Conservation (phyloP, 2,113 vertebrate species). For the Pomatorhinus ruficollis region DNA sequence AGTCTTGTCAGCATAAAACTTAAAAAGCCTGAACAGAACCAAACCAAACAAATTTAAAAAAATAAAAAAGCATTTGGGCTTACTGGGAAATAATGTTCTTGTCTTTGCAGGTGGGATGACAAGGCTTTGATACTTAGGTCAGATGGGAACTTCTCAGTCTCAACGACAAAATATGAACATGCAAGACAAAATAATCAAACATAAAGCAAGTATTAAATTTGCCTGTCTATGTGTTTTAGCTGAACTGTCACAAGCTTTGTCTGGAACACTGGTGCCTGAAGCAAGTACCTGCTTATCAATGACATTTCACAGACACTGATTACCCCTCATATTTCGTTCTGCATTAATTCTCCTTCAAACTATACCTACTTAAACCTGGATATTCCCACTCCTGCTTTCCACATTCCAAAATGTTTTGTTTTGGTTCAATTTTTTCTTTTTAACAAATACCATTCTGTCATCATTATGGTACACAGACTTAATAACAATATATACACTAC, state of each 20-base stretch:
- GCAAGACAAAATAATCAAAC: not conserved
- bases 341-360: not conserved
- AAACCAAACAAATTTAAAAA: not conserved
- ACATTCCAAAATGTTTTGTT: not conserved
- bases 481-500: rapidly evolving
- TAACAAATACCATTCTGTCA: not conserved
- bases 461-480: not conserved
- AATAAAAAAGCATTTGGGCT: rapidly evolving
- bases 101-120: not conserved
- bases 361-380: not conserved
- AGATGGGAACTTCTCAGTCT: not conserved
- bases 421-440: not conserved
- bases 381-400: not conserved
- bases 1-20: not conserved
- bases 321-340: not conserved
- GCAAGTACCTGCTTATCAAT: not conserved
- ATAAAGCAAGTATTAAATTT: not conserved
- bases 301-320: not conserved
- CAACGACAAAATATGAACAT: not conserved
- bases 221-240: not conserved
- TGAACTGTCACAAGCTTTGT: not conserved
- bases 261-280: not conserved
- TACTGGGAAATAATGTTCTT: not conserved
- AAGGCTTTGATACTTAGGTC: not conserved
- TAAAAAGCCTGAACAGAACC: rapidly evolving